Base-by-base conservation (phyloP, 2,797 vertebrate species). In the Podarcis siculus region DNA sequence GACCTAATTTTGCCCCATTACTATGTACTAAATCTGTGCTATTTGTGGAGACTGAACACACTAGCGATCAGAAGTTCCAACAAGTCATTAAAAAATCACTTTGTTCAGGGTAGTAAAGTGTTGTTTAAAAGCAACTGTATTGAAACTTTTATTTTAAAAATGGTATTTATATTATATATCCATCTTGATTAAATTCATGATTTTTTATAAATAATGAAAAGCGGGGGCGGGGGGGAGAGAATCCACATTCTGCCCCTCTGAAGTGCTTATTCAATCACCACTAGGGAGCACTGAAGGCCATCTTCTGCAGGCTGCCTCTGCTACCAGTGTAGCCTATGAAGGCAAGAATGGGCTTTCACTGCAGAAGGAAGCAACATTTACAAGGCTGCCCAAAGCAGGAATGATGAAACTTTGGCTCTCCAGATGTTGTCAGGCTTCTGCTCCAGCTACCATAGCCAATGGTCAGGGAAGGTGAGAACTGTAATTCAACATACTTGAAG, bases 1-100 rank as follows among this genome's bases (percentile, higher is more conserved):
- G 87, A 83, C 30, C 84, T 35, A 19, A 39, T 90, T 94, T 90
- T 92, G 87, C 87, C 55, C 76, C 94, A 75, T 88, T 90, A 66
- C 90, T 82, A 82, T 86, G 61, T 45, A 88, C 19, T 84, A 32
- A 81, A 77, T 86, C 86, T 90, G 91, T 81, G 89, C 89, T 23
- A 37, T 42, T 25, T 55, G 32, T 21, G 30, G 89, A 91, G 93
- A 93, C 0, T 1, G 66, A 73, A 66, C 15, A 85, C 45, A 86
- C 82, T 90, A 66, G 67, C 39, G 45, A 71, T 85, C 83, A 87
- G 10, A 30, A 72, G 37, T 91, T 69, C 75, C 71, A 82, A 61
- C 7, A 73, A 91, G 92, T 89, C 94, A 89, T 55, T 2, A 55
- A 17, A 85, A 75, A 67, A 75, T 55, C n/a, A 17, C 73, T 42